These are phyloP conservation scores for Notoglanidium macrostoma DNA, from an alignment of 2,797 vertebrate species.

Conservation along the genomic window DNA sequence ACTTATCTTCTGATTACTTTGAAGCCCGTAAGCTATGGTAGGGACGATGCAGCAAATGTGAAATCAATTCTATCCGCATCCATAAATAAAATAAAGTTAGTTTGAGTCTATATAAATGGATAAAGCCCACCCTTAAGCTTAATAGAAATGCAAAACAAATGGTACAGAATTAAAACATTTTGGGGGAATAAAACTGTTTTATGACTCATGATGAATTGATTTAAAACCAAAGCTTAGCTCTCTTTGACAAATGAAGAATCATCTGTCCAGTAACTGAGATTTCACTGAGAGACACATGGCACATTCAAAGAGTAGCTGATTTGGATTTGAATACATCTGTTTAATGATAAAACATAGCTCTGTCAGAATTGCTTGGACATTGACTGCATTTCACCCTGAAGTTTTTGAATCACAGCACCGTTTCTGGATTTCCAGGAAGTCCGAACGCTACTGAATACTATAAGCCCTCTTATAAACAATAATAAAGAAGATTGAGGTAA, in stretches of 20 bases:
- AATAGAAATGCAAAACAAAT: not conserved
- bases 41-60: not conserved
- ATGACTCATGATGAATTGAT: not conserved
- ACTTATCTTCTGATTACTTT: not conserved
- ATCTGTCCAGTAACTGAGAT: not conserved
- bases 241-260: not conserved
- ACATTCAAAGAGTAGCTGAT: not conserved
- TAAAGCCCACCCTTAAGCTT: not conserved
- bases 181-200: not conserved
- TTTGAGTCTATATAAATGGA: not conserved
- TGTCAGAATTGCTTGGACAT: not conserved
- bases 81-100: not conserved
- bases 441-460: not conserved
- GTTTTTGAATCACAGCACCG: not conserved
- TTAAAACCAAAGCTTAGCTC: not conserved
- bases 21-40: not conserved
- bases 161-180: not conserved
- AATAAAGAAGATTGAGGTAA: slow-evolving; percentile 2
- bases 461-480: not conserved
- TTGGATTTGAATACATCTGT: not conserved
- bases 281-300: not conserved
- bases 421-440: not conserved
- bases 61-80: not conserved
- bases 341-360: not conserved
- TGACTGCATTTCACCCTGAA: not conserved